Evolutionary conservation across 1,140 invertebrate species (phyloP), one percentile per base, ranked within the genome.

Genomic region (Heliothis virescens): DNA sequence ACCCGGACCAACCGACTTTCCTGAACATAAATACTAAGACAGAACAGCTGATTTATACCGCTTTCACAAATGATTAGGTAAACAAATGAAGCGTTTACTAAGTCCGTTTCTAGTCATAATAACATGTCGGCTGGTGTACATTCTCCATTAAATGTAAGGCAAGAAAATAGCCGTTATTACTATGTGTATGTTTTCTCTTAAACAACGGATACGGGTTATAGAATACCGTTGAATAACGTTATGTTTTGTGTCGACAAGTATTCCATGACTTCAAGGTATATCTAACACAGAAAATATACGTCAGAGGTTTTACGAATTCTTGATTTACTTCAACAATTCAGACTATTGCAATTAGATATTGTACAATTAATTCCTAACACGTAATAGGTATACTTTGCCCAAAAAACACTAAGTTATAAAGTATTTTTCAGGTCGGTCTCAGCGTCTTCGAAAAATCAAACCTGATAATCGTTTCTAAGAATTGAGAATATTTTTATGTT

Each of bases 21-120:
- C 13, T 53, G 15, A 52, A 15, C 21, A 71, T 29, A 71, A 53
- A 18, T 71, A 71, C 21, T 5, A 11, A 0, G 10, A 53, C 21
- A 50, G 21, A 53, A 53, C 67, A 53, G 21, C 21, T 29, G 67
- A 71, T 71, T 71, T 71, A 71, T 71, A 29, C 52, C 48, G 48
- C 48, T 53, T 52, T 71, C 48, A 26, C 67, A 71, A 71, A 71
- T 71, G 67, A 29, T 26, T 52, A 69, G 48, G 65, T 52, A 71
- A 71, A 71, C 67, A 71, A 53, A 71, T 52, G 48, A 71, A 53
- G 48, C 48, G 13, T 71, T 71, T 71, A 48, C 63, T 5, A 48
- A 48, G 63, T 67, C 41, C 29, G 48, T 53, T 53, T 71, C 67
- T 71, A 71, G 18, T 71, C 48, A 71, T 71, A 71, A 71, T 53